Percentiles rank a stretch among this genome's conserved stretches.
These are phyloP conservation scores for Thermophis baileyi DNA, from an alignment of 2,113 vertebrate species.

Conservation along the genomic window DNA sequence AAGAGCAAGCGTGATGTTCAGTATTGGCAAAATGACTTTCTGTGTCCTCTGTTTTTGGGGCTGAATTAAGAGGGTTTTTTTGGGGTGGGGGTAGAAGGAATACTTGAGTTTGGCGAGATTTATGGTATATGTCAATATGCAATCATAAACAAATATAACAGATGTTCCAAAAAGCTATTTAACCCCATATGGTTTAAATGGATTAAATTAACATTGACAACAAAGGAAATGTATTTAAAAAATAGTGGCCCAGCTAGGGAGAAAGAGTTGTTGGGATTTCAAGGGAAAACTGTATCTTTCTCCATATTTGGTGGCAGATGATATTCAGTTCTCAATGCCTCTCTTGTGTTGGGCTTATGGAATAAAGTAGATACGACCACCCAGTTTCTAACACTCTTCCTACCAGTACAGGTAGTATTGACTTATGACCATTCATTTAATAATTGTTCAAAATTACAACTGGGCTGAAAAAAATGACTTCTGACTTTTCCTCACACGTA, in stretches of 20 bases:
- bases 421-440: neutral
- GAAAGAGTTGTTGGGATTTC: neutral
- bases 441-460: neutral
- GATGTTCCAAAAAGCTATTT: neutral
- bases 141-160: neutral
- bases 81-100: neutral
- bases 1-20: neutral
- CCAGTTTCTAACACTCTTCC: neutral
- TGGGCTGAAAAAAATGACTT: neutral
- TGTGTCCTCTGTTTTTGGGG: neutral
- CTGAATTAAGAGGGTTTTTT: neutral
- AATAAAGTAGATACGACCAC: neutral
- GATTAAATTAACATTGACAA: neutral
- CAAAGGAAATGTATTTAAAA: neutral
- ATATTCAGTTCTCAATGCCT: neutral
- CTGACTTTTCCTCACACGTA: neutral
- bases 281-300: neutral
- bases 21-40: neutral
- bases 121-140: neutral
- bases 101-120: neutral
- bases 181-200: neutral
- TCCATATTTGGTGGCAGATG: neutral
- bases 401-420: neutral
- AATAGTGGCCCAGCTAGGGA: neutral
- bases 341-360: neutral